Evolutionary conservation across 2,888 invertebrate genomes (phyloP).

Genomic region (Neoitamus cyanurus): DNA sequence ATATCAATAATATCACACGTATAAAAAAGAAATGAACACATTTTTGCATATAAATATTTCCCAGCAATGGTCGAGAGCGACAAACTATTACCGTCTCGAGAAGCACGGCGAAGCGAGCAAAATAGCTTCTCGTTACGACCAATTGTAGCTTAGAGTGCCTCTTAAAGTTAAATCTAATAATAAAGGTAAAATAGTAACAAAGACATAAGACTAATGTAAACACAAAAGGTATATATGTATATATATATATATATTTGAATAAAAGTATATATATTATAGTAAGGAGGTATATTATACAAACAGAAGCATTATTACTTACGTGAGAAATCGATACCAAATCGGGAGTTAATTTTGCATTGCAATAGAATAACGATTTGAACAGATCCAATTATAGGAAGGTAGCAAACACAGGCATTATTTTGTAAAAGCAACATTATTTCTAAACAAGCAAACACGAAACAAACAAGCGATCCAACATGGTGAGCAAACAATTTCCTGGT

Average conservation of each 20-base stretch:
- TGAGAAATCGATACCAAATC: conserved; percentile 13
- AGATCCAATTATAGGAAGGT: conserved; percentile 20
- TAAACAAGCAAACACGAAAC: not conserved
- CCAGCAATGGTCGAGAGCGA: conserved; percentile 57
- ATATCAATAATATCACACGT: conserved; percentile 43
- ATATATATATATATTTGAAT: conserved; percentile 33
- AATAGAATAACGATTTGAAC: conserved; percentile 38
- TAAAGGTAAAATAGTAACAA: conserved; percentile 51
- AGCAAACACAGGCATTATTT: not conserved
- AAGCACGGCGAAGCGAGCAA: not conserved
- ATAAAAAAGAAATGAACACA: conserved; percentile 23
- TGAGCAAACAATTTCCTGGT: not conserved
- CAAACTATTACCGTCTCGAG: conserved; percentile 53
- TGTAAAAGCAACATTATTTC: not conserved
- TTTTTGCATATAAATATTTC: conserved; percentile 52
- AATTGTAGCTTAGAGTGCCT: conserved; percentile 60
- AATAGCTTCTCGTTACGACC: conserved; percentile 57
- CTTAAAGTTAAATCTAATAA: conserved; percentile 52
- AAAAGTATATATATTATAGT: conserved; percentile 39
- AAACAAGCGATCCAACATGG: not conserved
- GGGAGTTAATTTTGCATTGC: conserved; percentile 30
- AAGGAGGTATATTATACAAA: conserved; percentile 39
- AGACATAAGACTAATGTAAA: conserved; percentile 52
- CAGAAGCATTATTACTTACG: conserved; percentile 16
- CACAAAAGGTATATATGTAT: conserved; percentile 14